These are phyloP conservation scores for Mergus octosetaceus DNA, from an alignment of 2,797 vertebrate species.

Conservation along the genomic window DNA sequence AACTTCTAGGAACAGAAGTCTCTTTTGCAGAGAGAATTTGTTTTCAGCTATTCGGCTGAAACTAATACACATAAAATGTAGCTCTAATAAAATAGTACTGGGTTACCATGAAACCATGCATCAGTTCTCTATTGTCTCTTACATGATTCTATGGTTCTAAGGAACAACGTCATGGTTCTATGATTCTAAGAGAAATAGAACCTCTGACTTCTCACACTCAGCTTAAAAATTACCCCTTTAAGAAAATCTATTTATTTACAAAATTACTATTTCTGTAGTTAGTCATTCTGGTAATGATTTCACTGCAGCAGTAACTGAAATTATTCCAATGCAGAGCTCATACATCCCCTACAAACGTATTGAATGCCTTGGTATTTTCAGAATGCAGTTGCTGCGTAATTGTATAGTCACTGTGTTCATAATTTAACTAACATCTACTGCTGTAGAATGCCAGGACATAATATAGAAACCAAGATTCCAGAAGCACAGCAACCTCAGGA, in stretches of 20 bases:
- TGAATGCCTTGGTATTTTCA: not conserved
- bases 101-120: not conserved
- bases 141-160: not conserved
- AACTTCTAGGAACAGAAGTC: not conserved
- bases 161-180: no score
- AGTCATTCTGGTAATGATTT: not conserved
- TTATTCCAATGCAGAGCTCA: not conserved
- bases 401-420: not conserved
- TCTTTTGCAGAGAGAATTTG: not conserved
- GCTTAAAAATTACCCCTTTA: not conserved
- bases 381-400: not conserved
- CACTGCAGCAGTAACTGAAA: not conserved
- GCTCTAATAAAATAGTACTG: not conserved
- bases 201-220: not conserved
- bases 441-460: not conserved
- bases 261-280: not conserved
- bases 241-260: not conserved
- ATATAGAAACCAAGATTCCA: not conserved
- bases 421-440: not conserved
- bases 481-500: not conserved
- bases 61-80: not conserved
- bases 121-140: not conserved
- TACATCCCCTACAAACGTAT: not conserved
- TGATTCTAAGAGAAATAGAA: no score
- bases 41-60: constrained; percentile 4